Evolutionary conservation across 2,888 invertebrate species (phyloP), one percentile per base, ranked within the genome.

Genomic region (Xylophagus ater): DNA sequence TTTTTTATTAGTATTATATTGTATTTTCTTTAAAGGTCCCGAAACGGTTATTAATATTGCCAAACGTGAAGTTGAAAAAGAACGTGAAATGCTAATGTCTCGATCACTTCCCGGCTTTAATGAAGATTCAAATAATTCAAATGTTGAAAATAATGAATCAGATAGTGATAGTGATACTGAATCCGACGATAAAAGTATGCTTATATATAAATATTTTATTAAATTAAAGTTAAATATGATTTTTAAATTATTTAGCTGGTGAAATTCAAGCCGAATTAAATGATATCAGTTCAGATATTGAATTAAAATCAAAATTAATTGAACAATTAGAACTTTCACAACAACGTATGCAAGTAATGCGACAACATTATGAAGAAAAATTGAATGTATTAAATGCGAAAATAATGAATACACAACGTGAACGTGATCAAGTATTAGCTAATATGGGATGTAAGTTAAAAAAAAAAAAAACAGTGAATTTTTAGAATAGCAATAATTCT

Each of bases 321-420:
- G 90, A 92, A 54, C 92, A 96, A 55, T 64, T 97, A 48, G 96
- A 97, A 60, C 67, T 81, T 41, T 88, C 88, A 0, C 92, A 96
- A 58, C 74, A 84, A 37, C 70, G 90, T 33, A 72, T 96, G 57
- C 80, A 86, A 36, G 76, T 83, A 0, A 78, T 96, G 73, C 75
- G 83, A 42, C 76, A 79, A 47, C 90, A 94, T 58, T 97, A 96
- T 65, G 96, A 97, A 64, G 86, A 88, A 44, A 86, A 96, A 54
- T 70, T 96, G 9, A 71, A 77, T 46, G 83, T 85, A 43, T 66
- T 96, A 23, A 84, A 88, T 56, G 75, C 76, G 10, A 81, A 83
- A 57, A 94, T 96, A 49, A 76, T 76, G 52, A 83, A 82, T 46
- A 93, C 93, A 0, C 86, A 89, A 59, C 81, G 82, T 33, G 96